Evolutionary conservation across 2,888 invertebrate species (phyloP), one percentile per base, ranked within the genome.

Genomic region (Microchrysa polita): DNA sequence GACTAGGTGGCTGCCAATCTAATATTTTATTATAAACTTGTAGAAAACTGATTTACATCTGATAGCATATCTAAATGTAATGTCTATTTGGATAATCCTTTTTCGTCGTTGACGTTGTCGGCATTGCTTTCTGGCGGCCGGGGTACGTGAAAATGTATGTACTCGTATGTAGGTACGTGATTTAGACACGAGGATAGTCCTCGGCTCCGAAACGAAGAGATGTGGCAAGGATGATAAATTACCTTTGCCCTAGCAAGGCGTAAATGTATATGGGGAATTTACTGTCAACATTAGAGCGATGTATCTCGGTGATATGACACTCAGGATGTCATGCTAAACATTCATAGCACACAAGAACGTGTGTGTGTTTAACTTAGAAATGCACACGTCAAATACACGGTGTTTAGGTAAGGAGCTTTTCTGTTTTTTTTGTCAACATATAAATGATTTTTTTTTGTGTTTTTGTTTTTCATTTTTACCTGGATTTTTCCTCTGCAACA

Each of bases 11-110:
- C 34, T 69, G 55, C n/a, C 40, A 57, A 16, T 12, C 69, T 23
- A 69, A 69, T 69, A 69, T 69, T 57, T 57, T 69, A 69, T 69
- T 69, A 69, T 69, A 34, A 69, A 69, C 69, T 69, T 69, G 69
- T 57, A 69, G 69, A 69, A 69, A 69, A 69, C 55, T 69, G 69
- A 69, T 69, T 55, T 69, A 55, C 55, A 69, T 69, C 69, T 57
- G 69, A 69, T 69, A 55, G 55, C 57, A 40, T 40, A 69, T 69
- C 69, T 69, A 55, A 69, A 69, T 69, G 69, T 69, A 57, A 57
- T 69, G 55, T 69, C 69, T 69, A 69, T 69, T 69, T 69, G 40
- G 69, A 55, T 34, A 69, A 69, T 69, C 69, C 69, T 69, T 69
- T 69, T 69, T 20, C 42, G 20, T 12, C 69, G 55, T 1, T 20